These are phyloP conservation scores for Brienomyrus brachyistius DNA, from an alignment of 2,113 vertebrate species.

Conservation along the genomic window DNA sequence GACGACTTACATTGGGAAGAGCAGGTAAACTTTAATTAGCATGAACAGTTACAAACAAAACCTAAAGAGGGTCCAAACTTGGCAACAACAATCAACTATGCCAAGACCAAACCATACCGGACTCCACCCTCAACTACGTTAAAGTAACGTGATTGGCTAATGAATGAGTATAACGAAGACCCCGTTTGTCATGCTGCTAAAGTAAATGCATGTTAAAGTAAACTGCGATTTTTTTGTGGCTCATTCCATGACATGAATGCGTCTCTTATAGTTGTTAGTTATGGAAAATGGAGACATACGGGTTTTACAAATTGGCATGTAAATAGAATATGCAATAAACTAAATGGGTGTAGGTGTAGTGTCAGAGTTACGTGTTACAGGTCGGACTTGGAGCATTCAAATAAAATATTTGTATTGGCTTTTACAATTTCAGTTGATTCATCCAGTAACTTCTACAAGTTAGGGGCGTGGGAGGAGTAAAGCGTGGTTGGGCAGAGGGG, in stretches of 20 bases:
- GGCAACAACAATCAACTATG: no score
- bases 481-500: neutral
- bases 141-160: no score
- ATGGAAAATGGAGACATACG: neutral
- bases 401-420: neutral
- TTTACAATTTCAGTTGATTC: neutral
- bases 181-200: no score
- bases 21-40: no score
- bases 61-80: no score
- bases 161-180: no score
- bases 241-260: neutral
- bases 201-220: no score
- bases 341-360: neutral
- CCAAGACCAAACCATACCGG: no score
- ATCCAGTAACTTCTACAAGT: neutral
- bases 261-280: neutral
- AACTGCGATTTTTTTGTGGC: neutral
- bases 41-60: no score
- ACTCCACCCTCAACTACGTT: no score
- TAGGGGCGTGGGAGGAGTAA: neutral
- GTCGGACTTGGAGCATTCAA: neutral
- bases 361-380: neutral
- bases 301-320: neutral
- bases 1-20: no score
- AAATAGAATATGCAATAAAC: neutral